Evolutionary conservation across 2,797 vertebrate species (phyloP), one percentile per base, ranked within the genome.

Genomic region (Steatocranus sp.): DNA sequence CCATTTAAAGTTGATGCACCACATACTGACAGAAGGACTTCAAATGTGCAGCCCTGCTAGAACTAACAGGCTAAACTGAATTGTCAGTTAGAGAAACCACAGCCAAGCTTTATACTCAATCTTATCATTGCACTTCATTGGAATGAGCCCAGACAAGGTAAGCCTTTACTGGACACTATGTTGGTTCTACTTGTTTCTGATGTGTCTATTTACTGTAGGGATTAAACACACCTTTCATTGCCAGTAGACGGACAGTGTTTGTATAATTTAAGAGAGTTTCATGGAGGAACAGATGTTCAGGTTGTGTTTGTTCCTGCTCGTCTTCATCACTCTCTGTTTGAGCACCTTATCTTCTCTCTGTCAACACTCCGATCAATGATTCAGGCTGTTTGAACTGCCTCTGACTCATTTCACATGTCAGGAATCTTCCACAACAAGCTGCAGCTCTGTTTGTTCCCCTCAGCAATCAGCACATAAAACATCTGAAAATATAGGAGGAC

Each of bases 381-480:
- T 8, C 68, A 4, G 66, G 66, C 41, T 43, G 63, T 43, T 68
- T 68, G 36, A 68, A 38, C 63, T 17, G 36, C 20, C 12, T 25
- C 14, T 73, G 66, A 46, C 38, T 70, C 66, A 18, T 25, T 46
- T 30, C 66, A 48, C 41, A 46, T 48, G 66, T 73, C 23, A 27
- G 41, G 15, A 48, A 46, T 30, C 38, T 46, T 30, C 66, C 41
- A 46, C 41, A 46, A 11, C 3, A 5, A 46, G 66, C 66, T 43
- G 66, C 66, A 70, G 38, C 66, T 46, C 23, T 27, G 38, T 27
- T 70, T 27, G 63, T 18, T 46, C 23, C 17, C 0, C 66, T 70
- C 66, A 70, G 10, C 68, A n/a, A 73, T 73, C 68, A 73, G 68
- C 1, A 48, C 25, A 30, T 30, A 73, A 48, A 46, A 46, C 66